Base-by-base conservation (phyloP, 2,888 invertebrate species). In the Alviniconcha strummeri region DNA sequence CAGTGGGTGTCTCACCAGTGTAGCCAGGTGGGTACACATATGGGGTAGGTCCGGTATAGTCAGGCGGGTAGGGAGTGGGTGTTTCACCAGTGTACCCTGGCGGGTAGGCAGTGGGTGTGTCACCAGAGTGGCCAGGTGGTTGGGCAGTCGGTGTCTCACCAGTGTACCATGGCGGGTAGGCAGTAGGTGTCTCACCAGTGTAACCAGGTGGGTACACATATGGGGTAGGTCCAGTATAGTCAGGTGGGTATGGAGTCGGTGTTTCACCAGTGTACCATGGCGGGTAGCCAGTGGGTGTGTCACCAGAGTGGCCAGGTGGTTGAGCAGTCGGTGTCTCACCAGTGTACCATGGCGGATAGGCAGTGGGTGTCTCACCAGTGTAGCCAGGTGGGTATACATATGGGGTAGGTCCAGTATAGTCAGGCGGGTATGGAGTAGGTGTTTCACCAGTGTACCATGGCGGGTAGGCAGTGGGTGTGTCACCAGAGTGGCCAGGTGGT, bases 351-450 rank as follows among this genome's bases (percentile, higher is more conserved):
- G 78, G 78, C n/a, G 78, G 78, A 36, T 78, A 78, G 57, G 75
- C 75, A 54, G 75, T 75, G 75, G 78, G 78, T 60, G 78, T 78
- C 54, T 57, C 60, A 8, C 78, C 78, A 19, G 57, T 78, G 57
- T 78, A 60, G 17, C 78, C 52, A 17, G 86, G 87, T 82, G 86
- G 72, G 55, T 75, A 55, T 9, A 54, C 75, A 75, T 52, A 54
- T 15, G 71, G 81, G 55, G 72, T 72, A 82, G 79, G 19, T 11
- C 78, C 60, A 57, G 78, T 78, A 60, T 78, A 78, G 9, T 57
- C 7, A n/a, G 78, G 78, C 57, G 78, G 78, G 13, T 78, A 78
- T 2, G 78, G 36, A 57, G 57, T 60, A 9, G 78, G 78, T 78
- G 78, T 78, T 60, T 57, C 60, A 17, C 78, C 78, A 60, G 78